A percentile compares a stretch with the other conserved stretches of the same genome.
Evolutionary conservation across 2,888 invertebrate genomes (phyloP).

Genomic region (Ptychoptera contaminata): DNA sequence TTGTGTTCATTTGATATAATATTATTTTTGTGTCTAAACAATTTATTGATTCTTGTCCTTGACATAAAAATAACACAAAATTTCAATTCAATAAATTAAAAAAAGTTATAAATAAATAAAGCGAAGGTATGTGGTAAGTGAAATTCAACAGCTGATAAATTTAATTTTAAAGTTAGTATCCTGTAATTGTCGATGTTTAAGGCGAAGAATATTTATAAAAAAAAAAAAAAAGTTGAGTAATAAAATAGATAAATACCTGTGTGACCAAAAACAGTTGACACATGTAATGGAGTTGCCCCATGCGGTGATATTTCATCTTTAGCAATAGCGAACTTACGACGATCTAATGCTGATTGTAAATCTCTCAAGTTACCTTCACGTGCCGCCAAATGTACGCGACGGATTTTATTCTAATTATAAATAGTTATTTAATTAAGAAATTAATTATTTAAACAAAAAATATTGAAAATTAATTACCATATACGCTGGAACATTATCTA

Average conservation of each 20-base stretch:
- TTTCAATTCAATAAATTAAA: not conserved
- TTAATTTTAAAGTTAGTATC: not conserved
- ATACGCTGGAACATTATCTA: slow-evolving; percentile 73
- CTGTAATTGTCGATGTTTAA: slow-evolving; percentile 10
- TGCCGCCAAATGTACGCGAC: slow-evolving; percentile 72
- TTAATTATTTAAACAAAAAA: not conserved
- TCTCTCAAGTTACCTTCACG: slow-evolving; percentile 70
- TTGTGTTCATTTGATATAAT: too few species aligned
- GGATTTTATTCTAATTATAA: slow-evolving; percentile 62
- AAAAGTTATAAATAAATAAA: not conserved
- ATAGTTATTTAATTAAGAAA: slow-evolving; percentile 1
- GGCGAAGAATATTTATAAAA: slow-evolving; percentile 17
- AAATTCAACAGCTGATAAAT: too few species aligned
- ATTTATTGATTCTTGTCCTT: too few species aligned
- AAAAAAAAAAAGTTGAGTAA: too few species aligned
- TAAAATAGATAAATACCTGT: slow-evolving; percentile 42
- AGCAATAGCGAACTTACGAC: slow-evolving; percentile 82
- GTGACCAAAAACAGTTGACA: slow-evolving; percentile 71
- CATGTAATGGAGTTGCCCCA: slow-evolving; percentile 74
- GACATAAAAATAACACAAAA: too few species aligned
- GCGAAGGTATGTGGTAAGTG: too few species aligned
- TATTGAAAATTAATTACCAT: slow-evolving; percentile 45
- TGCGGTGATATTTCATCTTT: slow-evolving; percentile 68
- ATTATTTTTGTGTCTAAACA: too few species aligned
- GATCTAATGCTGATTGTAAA: slow-evolving; percentile 68